Evolutionary conservation across 2,797 vertebrate species (phyloP), one percentile per base, ranked within the genome.

Genomic region (Pseudomugil gertrudae): DNA sequence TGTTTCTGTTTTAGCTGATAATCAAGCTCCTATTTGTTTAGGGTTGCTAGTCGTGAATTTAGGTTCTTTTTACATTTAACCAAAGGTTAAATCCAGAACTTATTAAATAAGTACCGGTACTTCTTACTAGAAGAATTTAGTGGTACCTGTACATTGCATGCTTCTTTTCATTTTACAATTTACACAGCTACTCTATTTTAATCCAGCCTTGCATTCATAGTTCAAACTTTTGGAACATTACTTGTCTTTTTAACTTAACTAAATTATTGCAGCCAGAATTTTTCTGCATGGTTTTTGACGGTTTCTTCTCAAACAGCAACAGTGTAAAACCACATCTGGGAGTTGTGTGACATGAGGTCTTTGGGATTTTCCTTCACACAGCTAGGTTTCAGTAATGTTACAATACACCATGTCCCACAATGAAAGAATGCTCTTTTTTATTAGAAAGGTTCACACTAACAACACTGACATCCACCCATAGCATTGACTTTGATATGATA

Each of bases 401-500:
- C 26, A 1, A 24, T 24, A 43, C 4, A 2, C 29, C 17, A 19
- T 8, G 5, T 10, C 10, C 63, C 1, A 57, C 4, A 8, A 23
- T 35, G 24, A 57, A 32, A 59, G 7, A 55, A 26, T 29, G 21
- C n/a, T 65, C 23, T 38, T 30, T 47, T 54, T 57, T 60, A 10
- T 51, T 52, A 4, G 13, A 29, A 17, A 62, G 54, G 47, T 67
- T 59, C 57, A 55, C 53, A 57, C 67, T 62, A 62, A 73, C 59
- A 19, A 64, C 67, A 8, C 10, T 53, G 32, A 68, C 48, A 79
- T 79, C 33, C 3, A 36, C 67, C 61, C 0, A 1, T 40, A 9
- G 36, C 38, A 35, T 60, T 51, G 17, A 52, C 35, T 72, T 81
- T 76, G 45, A 69, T 63, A 63, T 68, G 5, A 53, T 69, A 64